These are phyloP conservation scores for Odocoileus virginianus DNA, from an alignment of 2,113 vertebrate genomes.

Conservation along the genomic window DNA sequence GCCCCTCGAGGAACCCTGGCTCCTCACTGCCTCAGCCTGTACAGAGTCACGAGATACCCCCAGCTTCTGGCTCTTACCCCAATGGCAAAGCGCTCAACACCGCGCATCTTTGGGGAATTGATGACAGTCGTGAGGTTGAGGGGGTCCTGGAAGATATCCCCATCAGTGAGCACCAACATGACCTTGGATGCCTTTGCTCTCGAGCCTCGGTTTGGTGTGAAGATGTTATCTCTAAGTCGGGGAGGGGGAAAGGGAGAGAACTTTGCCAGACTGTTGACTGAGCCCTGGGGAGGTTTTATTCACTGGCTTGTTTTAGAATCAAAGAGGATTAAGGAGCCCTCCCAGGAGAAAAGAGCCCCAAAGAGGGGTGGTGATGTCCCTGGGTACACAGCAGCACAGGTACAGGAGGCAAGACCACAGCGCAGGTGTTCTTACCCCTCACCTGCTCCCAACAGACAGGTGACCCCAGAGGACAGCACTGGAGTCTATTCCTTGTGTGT, in stretches of 20 bases:
- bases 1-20: no score
- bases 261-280: neutral
- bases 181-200: conserved; percentile 78
- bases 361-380: neutral
- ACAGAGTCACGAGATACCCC: accelerated
- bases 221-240: conserved; percentile 79
- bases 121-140: conserved; percentile 75
- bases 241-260: neutral
- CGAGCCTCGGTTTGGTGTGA: conserved; percentile 78
- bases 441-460: neutral
- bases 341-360: neutral
- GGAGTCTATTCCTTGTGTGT: neutral
- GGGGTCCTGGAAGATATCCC: conserved; percentile 77
- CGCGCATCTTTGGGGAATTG: conserved; percentile 74
- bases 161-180: conserved; percentile 86
- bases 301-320: neutral
- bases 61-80: conserved; percentile 74
- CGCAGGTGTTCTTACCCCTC: neutral
- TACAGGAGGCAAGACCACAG: neutral
- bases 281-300: neutral
- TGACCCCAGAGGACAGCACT: neutral
- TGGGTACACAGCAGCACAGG: neutral
- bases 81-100: conserved; percentile 80
- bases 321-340: neutral
- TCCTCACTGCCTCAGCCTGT: neutral